Conservation (phyloP, 2,113 vertebrate genomes). For the Onychostruthus taczanowskii region DNA sequence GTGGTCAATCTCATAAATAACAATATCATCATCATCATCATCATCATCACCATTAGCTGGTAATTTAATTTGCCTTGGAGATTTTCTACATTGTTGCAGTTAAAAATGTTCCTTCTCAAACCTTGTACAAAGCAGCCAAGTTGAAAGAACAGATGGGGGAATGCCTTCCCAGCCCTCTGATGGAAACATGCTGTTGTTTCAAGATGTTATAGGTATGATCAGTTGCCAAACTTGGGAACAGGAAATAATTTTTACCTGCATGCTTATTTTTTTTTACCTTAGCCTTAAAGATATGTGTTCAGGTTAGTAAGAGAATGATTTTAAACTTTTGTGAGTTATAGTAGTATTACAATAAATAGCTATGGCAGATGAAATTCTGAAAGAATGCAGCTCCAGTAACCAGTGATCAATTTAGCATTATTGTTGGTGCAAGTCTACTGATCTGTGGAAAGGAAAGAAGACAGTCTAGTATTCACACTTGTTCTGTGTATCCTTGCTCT, state of each 20-base stretch:
- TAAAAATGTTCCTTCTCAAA: background rate
- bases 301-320: background rate
- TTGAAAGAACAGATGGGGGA: slow-evolving; percentile 6
- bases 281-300: background rate
- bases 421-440: background rate
- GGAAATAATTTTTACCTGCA: background rate
- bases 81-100: background rate
- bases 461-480: background rate
- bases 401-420: background rate
- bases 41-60: background rate
- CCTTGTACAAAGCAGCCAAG: background rate
- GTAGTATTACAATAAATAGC: background rate
- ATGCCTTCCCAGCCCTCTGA: background rate
- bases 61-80: background rate
- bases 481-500: background rate
- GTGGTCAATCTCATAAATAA: background rate
- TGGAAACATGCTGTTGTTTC: background rate
- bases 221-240: background rate
- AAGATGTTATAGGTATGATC: background rate
- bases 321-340: background rate
- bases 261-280: background rate
- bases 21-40: background rate
- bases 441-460: background rate
- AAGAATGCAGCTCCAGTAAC: background rate
- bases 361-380: background rate